Base-by-base conservation (phyloP, 2,113 vertebrate species). In the Atractosteus spatula region DNA sequence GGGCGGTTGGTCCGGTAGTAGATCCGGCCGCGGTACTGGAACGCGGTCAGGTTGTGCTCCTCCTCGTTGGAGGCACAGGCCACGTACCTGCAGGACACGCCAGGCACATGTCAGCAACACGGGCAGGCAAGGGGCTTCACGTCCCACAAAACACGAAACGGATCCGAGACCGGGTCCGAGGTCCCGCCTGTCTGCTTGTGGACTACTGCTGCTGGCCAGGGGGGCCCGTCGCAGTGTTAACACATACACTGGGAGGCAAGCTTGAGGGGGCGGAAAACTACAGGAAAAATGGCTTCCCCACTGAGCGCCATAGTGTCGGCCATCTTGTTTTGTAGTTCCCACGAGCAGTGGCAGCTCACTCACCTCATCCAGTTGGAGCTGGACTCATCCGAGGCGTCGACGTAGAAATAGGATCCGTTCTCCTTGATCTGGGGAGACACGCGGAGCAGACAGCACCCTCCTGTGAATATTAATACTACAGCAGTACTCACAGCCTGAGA, bases 351-450 rank as follows among this genome's bases (percentile, higher is more conserved):
- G 47, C 47, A 7, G 4, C 47, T 10, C 47, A 7, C 74, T 69
- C 51, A 92, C 88, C 90, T 90, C 89, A 91, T 92, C 91, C 91
- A 92, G 77, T 90, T 92, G 0, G 90, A 87, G 71, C 81, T 90
- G 67, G 88, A 88, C 75, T 89, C 90, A 82, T 92, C 90, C 2
- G 83, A 83, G 0, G 87, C 89, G 43, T 92, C 88, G 2, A 91
- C 54, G 8, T 88, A 93, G 62, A 80, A 72, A 42, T 89, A 92
- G 41, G 85, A 80, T 11, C 81, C 78, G 2, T 90, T 81, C 17
- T 84, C 78, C 59, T 71, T 70, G 2, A 84, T 71, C 84, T 86
- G 17, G 41, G 10, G 59, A 66, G 14, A 41, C 17, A 29, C 17
- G 17, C 17, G 17, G 17, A 29, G 17, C 17, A 29, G 17, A 29